Base-by-base conservation (phyloP, 2,888 invertebrate genomes). In the Vandiemenella viatica region DNA sequence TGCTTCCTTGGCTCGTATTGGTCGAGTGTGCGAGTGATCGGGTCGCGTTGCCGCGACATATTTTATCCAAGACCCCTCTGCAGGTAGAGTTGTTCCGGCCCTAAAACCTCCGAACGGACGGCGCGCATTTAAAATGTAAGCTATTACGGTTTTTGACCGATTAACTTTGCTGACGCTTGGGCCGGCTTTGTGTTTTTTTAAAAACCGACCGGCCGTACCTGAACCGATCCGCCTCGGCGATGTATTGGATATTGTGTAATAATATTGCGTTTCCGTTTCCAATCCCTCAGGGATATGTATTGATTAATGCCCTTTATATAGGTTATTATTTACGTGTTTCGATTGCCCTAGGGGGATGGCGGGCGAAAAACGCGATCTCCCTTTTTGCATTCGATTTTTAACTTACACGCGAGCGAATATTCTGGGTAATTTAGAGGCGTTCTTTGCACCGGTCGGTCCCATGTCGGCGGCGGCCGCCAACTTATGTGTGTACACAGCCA, bases 161-260 rank as follows among this genome's bases (percentile, higher is more conserved):
- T 42, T 42, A 42, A 42, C 42, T 42, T 42, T 42, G 42, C 42
- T 19, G n/a, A 19, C 42, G 42, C 42, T 42, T 42, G 42, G 20
- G 18, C 20, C 42, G n/a, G 42, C 19, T 42, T 42, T 21, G 42
- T 42, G 42, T 42, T 42, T 42, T 42, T 38, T 42, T 42, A 21
- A 42, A 38, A 38, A 16, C 20, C 42, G 19, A 18, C 10, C 18
- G 19, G 18, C 21, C 13, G 21, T 21, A 19, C 20, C 42, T 15
- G 17, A 15, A 10, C 17, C 16, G n/a, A 13, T 17, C 42, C 42
- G 15, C 16, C 38, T 10, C 21, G 21, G 13, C 42, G 42, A 42
- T 42, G 42, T 42, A 42, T 42, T 42, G 42, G 42, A 42, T 42
- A 42, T 42, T 42, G 42, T 42, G 42, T 42, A 42, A 42, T 42